These are phyloP conservation scores for Callionymus lyra DNA, from an alignment of 2,113 vertebrate genomes.

Conservation along the genomic window DNA sequence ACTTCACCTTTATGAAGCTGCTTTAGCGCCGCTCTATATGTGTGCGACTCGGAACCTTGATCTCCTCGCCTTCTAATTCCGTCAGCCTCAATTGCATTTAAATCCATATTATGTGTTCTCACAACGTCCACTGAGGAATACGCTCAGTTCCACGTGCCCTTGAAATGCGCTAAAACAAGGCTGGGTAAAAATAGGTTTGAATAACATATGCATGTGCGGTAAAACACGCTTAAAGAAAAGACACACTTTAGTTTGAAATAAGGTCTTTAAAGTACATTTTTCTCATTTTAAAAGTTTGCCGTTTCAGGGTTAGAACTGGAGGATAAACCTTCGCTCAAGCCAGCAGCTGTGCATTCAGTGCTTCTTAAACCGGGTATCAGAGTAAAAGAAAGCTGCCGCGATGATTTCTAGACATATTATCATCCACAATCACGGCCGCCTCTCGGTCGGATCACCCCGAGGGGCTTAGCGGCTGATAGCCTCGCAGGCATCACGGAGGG, in stretches of 20 bases:
- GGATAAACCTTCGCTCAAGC: constrained; percentile 1
- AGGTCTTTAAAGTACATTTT: not conserved
- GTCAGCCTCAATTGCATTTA: constrained; percentile 4
- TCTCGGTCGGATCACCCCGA: constrained; percentile 2
- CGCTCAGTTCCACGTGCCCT: not conserved
- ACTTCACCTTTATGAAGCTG: too few relatives aligned
- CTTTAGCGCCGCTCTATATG: too few relatives aligned
- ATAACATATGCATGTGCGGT: constrained; percentile 6
- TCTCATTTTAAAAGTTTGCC: not conserved
- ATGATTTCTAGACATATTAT: constrained; percentile 12
- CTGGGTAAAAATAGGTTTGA: constrained; percentile 12
- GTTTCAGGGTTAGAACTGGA: constrained; percentile 1
- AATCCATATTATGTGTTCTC: not conserved
- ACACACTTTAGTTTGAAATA: not conserved
- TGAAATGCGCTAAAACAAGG: constrained; percentile 16
- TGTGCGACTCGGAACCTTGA: too few relatives aligned
- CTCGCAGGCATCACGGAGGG: constrained; percentile 2
- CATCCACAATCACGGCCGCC: constrained; percentile 10
- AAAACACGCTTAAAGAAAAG: constrained; percentile 4
- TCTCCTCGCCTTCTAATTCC: accelerated
- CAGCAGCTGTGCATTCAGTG: constrained; percentile 2
- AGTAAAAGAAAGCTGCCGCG: constrained; percentile 6
- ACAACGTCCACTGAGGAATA: constrained; percentile 3
- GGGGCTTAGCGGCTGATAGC: constrained; percentile 6
- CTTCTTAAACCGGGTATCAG: constrained; percentile 10